Conservation (phyloP, 2,888 invertebrate species). For the Amaurobius ferox region DNA sequence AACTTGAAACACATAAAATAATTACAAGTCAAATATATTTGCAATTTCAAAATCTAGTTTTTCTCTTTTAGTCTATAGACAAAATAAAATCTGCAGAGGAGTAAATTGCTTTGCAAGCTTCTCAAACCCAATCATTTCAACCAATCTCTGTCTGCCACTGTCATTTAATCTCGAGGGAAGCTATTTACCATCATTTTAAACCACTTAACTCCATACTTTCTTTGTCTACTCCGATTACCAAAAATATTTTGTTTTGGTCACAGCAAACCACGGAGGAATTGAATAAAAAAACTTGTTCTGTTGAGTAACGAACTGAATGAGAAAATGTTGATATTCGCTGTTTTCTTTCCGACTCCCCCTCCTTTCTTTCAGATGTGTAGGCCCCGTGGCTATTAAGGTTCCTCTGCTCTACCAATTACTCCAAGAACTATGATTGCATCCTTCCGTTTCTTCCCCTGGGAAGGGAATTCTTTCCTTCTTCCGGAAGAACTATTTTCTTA, state of each 20-base stretch:
- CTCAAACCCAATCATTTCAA: not conserved
- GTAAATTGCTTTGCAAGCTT: no score
- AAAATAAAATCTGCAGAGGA: no score
- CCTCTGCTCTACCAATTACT: slow-evolving; percentile 41
- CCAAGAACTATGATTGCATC: slow-evolving; percentile 64
- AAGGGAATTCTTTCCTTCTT: slow-evolving; percentile 34
- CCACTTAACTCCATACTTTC: slow-evolving; percentile 5
- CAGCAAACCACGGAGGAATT: not conserved
- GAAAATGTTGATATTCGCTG: slow-evolving; percentile 59
- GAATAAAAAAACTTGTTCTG: slow-evolving; percentile 24
- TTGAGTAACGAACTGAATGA: slow-evolving; percentile 60
- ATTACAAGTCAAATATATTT: no score
- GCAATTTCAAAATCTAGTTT: no score
- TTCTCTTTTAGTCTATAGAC: no score
- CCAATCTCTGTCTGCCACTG: not conserved
- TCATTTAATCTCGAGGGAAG: not conserved
- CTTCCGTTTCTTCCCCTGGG: slow-evolving; percentile 38
- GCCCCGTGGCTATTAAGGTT: slow-evolving; percentile 32
- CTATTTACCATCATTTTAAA: not conserved
- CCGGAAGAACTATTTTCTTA: slow-evolving; percentile 40
- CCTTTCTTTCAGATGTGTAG: not conserved
- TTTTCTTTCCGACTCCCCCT: slow-evolving; percentile 15
- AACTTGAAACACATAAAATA: no score
- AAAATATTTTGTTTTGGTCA: not conserved
- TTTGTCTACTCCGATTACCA: not conserved